Evolutionary conservation across 37 sponge, comb jelly and placozoan genomes (phyloP), one percentile per base, ranked within the genome.

Genomic region (Bolinopsis microptera): DNA sequence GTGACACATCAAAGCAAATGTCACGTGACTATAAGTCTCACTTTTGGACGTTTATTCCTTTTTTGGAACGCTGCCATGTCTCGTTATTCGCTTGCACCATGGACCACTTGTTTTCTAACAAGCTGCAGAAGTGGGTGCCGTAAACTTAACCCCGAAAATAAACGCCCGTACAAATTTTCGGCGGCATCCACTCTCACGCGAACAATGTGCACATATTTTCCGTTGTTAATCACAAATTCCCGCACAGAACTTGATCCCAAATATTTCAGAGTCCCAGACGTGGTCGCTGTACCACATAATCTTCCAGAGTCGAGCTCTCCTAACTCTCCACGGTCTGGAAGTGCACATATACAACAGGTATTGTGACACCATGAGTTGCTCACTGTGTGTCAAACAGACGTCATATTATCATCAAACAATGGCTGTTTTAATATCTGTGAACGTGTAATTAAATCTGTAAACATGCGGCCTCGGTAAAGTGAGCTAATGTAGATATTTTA

Each of bases 321-420:
- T 86, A 2, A 86, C 90, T 1, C 30, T 86, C 9, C 90, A 86
- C 36, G 90, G 90, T 39, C 61, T 86, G 90, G 90, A 86, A 26
- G 39, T 86, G 90, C 90, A 86, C 35, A 34, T 86, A 2, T 86
- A 86, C 61, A 86, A 86, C 61, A 86, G 90, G 90, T 86, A 86
- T 30, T 3, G 75, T n/a, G 75, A 5, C 61, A 48, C 61, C 5
- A 48, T 48, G 13, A 48, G 9, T 48, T 48, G 61, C 13, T 48
- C 61, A 48, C 9, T 48, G 61, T 13, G 13, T 13, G 61, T 13
- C 61, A 48, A 48, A 5, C 13, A 18, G 61, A 5, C 9, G 61
- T 13, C 5, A 48, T 13, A 48, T 18, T 48, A 18, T 13, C 61
- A 48, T 48, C 61, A 48, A 48, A 48, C 61, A 48, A 48, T 48